Evolutionary conservation across 1,140 invertebrate species (phyloP), one percentile per base, ranked within the genome.

Genomic region (Brachionus calyciflorus): DNA sequence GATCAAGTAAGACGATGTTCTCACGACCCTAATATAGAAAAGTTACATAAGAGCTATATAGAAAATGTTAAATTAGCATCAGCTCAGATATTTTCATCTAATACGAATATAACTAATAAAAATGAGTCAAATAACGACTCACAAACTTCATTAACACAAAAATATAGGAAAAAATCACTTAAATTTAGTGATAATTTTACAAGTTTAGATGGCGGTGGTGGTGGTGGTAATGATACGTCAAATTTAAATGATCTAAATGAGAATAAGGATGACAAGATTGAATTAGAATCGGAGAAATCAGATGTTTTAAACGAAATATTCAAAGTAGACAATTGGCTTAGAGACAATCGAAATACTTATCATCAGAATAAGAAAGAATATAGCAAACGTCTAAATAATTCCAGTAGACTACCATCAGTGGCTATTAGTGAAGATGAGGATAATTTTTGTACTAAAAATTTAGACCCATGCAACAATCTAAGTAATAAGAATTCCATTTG

Each of bases 351-450:
- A 0, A 65, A 65, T 40, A 65, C n/a, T n/a, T n/a, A 46, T 44
- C 33, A 65, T 65, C 2, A 44, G 19, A 41, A 7, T 2, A 65
- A 65, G 21, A 65, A 65, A 65, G 60, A 65, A 1, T 26, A 24
- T 9, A 30, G 5, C 3, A 65, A 65, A 65, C 21, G 28, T 19
- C 12, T 65, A 4, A 28, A 44, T n/a, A 65, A 41, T 19, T n/a
- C n/a, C n/a, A n/a, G n/a, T n/a, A 17, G 19, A 26, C 21, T 65
- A 3, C 60, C 60, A 14, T 65, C 60, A 12, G 44, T 65, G 60
- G 44, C 60, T 9, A 65, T 65, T 9, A 65, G 60, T 14, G 60
- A 65, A 44, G 60, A 65, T 65, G 60, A 65, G 24, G 60, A 65
- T 26, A 65, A 44, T 65, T 41, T 63, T n/a, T 37, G 9, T 9